Evolutionary conservation across 1,140 invertebrate species (phyloP), one percentile per base, ranked within the genome.

Genomic region (Trigoniulus corallinus): DNA sequence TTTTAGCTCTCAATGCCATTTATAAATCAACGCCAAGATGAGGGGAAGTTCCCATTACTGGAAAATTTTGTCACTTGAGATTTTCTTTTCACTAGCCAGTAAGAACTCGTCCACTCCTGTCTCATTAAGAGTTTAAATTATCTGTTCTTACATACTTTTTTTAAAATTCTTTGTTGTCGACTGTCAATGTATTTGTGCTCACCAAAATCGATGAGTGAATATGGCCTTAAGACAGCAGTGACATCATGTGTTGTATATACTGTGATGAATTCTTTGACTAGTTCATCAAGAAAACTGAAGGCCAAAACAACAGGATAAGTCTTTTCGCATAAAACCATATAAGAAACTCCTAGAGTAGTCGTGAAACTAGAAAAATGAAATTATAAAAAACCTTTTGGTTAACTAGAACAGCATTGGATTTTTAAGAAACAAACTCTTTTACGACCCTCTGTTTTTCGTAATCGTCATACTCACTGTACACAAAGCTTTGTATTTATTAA

Each of bases 201-300:
- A 71, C 68, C 68, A 60, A 70, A 71, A 54, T 69, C 65, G 43
- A 70, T 68, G 48, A 69, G 65, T 41, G 63, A 58, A 57, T 69
- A 71, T 0, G 68, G 68, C 48, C 69, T 56, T 42, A 62, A 57
- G 18, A 60, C 63, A 51, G 53, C 53, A 44, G 61, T 61, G 21
- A 69, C 57, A 54, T 59, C 58, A 18, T 52, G 53, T 26, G 58
- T 53, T 25, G 66, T 62, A 61, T 68, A 70, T 23, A 58, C 54
- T 27, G 56, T 53, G 26, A 64, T 58, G 49, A 71, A 71, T 53
- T 70, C 68, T 56, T 59, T 67, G 57, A 63, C 61, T n/a, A 71
- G 53, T 53, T 71, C 68, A 56, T 67, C 62, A n/a, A 71, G 57
- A 56, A 70, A 71, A 29, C 67, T 68, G 53, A 68, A 70, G 4